Conservation (phyloP, 1,140 invertebrate species). For the Heliconius congener region DNA sequence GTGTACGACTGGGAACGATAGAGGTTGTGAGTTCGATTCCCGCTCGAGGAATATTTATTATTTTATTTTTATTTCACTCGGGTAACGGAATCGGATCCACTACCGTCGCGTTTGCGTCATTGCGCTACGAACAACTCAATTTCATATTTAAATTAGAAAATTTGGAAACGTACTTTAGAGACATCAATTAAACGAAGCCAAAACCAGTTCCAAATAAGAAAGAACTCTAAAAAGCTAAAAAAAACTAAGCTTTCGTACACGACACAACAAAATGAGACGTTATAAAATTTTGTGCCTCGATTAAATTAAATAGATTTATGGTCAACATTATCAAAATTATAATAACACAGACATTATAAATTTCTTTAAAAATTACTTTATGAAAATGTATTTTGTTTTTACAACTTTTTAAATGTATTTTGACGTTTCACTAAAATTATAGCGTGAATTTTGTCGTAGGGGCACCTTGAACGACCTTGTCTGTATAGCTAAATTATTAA, state of each 20-base stretch:
- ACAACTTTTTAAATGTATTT: conserved; percentile 3
- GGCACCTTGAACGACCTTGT: neutral
- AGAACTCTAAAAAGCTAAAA: neutral
- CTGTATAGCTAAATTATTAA: neutral
- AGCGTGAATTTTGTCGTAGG: neutral
- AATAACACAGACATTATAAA: neutral
- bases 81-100: no score
- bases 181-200: neutral
- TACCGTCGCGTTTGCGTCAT: no score
- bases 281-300: neutral
- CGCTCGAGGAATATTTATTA: no score
- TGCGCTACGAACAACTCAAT: no score
- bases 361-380: neutral
- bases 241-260: neutral
- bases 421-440: neutral
- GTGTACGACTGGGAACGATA: no score
- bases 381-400: neutral
- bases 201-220: neutral
- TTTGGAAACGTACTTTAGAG: neutral
- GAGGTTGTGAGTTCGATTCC: no score
- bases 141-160: no score
- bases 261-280: neutral
- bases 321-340: neutral
- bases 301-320: neutral
- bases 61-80: no score